Base-by-base conservation (phyloP, 2,113 vertebrate species). In the Galbula dea region DNA sequence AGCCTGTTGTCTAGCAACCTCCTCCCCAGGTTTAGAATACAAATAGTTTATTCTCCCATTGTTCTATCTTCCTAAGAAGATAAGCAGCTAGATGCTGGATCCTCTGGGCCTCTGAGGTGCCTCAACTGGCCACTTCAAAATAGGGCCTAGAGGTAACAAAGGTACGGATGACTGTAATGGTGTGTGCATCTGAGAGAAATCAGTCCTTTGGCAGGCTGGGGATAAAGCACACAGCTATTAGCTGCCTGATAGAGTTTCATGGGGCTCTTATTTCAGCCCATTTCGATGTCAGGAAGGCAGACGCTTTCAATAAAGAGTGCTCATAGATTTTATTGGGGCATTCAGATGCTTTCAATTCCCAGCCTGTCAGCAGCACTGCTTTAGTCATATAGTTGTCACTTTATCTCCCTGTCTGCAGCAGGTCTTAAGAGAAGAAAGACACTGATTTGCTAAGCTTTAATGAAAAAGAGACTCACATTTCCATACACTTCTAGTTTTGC, bases 241-340 rank as follows among this genome's bases (percentile, higher is more conserved):
- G 82, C 81, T 88, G 67, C 79, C 80, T 18, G 84, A 72, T 94
- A 85, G 59, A 24, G 49, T 94, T 94, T 91, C 78, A 55, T 20
- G 20, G 67, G 75, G 92, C 84, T 96, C 91, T 79, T 66, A 73
- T 84, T 94, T 93, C 91, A 89, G 91, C 26, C 84, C 75, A 69
- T 94, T 94, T 91, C 15, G 9, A 69, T 76, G 75, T 79, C 84
- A 76, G 84, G 59, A 92, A 87, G 84, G 95, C 92, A 95, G 89
- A 82, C 54, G 0, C 71, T 89, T 92, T 94, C 82, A 90, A 79
- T 90, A 94, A 94, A 75, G 67, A 80, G 43, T 32, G 84, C 63
- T 95, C 87, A 62, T n/a, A 84, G 81, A 83, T 94, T 96, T 93
- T 90, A 85, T 94, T 95, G 93, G 41, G 52, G 67, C 84, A 87